These are phyloP conservation scores for Ceuthmochares aereus DNA, from an alignment of 2,113 vertebrate genomes.

Conservation along the genomic window DNA sequence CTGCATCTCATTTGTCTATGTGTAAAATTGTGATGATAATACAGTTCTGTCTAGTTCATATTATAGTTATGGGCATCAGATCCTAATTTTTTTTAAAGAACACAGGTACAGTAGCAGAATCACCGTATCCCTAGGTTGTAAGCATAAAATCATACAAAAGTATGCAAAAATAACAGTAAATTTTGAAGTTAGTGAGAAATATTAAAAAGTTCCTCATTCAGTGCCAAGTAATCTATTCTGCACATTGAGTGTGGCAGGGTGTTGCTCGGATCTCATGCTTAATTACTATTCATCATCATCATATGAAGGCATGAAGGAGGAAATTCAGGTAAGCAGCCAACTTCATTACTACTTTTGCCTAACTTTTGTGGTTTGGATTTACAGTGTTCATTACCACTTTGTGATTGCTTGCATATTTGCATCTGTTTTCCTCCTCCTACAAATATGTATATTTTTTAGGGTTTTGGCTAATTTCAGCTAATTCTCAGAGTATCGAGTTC, in stretches of 20 bases:
- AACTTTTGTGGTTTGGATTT: background rate
- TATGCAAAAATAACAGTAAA: background rate
- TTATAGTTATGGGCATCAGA: background rate
- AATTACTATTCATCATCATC: background rate
- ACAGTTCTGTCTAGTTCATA: background rate
- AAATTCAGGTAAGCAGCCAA: background rate
- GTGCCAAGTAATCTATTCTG: background rate
- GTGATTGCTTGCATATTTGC: background rate
- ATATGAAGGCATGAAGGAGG: background rate
- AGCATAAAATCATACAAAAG: background rate
- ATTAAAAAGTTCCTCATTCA: background rate
- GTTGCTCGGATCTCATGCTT: background rate
- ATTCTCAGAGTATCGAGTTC: background rate
- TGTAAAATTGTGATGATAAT: background rate
- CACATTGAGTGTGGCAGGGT: background rate
- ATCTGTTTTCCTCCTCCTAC: background rate
- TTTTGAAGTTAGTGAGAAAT: background rate
- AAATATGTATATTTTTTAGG: background rate
- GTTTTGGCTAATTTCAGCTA: background rate
- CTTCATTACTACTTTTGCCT: background rate
- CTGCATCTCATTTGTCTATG: background rate
- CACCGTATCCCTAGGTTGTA: background rate
- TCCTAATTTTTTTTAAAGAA: background rate
- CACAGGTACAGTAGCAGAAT: background rate
- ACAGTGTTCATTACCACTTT: background rate